Evolutionary conservation across 2,797 vertebrate genomes (phyloP), one percentile per base, ranked within the genome.

Genomic region (Enteromius afrohamiltoni): DNA sequence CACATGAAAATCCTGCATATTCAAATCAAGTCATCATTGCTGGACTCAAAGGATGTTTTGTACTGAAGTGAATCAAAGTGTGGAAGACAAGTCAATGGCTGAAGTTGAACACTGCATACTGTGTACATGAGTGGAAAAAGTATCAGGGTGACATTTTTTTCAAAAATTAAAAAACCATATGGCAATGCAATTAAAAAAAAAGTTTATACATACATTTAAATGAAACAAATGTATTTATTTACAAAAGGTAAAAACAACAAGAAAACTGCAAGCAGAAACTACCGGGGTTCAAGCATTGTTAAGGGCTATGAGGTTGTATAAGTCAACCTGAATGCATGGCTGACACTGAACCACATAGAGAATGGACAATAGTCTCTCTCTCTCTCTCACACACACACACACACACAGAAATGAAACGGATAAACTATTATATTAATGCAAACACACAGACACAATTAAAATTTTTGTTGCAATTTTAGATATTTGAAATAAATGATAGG

Each of bases 1-100:
- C n/a, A 47, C 17, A 77, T 26, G 42, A n/a, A 64, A 29, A 77
- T 64, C 17, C 40, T 64, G 47, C 42, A 78, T 34, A 9, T 78
- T 78, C 26, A 34, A 47, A 78, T 51, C 13, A 17, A 67, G 8
- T n/a, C 62, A 51, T n/a, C 31, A 49, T 4, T 13, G 62, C 37
- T 79, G 53, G 47, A n/a, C 69, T 19, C 23, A 29, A 49, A 71
- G 45, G 23, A 47, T 0, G 16, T 37, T 67, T 67, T 17, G 51
- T 53, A 23, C 11, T 10, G 14, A 71, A 51, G 29, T 17, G 58
- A 58, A 37, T 77, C 34, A 60, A 77, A 42, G 45, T 49, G 16
- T 71, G 45, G 29, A 71, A 29, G 14, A 70, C 17, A 70, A 26
- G 21, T 23, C 37, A 23, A 9, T 16, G 68, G 68, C 13, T 45